Conservation (phyloP, 2,113 vertebrate species). For the Myotis davidii region DNA sequence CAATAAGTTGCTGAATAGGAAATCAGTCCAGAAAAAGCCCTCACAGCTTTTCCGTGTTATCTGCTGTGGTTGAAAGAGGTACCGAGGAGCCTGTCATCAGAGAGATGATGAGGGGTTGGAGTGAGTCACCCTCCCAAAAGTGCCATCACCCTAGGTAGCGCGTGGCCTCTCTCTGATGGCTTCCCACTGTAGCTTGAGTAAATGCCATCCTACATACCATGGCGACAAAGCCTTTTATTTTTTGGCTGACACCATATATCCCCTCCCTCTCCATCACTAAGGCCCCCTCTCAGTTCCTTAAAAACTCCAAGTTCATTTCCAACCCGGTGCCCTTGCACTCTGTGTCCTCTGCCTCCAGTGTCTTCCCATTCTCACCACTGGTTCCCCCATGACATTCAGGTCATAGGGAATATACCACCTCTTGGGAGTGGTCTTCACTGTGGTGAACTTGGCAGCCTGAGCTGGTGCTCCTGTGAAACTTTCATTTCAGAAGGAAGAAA, state of each 20-base stretch:
- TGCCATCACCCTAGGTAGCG: fast-evolving
- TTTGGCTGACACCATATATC: too few relatives aligned
- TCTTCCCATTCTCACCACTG: neutral
- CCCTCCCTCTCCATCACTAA: neutral
- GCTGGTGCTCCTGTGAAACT: neutral
- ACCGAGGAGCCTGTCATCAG: neutral
- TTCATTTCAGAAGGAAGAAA: neutral
- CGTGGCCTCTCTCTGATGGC: neutral
- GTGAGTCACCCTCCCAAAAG: neutral
- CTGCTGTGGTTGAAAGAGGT: neutral
- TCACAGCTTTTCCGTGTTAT: neutral
- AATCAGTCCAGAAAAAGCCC: constrained; percentile 55
- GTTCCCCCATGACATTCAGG: neutral
- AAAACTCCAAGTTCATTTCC: neutral
- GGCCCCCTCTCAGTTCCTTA: neutral
- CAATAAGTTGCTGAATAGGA: constrained; percentile 67
- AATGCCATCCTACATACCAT: fast-evolving
- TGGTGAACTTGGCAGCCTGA: neutral
- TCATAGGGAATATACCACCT: neutral
- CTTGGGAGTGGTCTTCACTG: neutral
- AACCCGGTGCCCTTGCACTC: neutral
- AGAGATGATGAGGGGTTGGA: neutral
- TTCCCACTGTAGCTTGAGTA: fast-evolving
- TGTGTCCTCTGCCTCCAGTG: neutral
- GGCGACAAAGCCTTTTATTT: fast-evolving